Percentiles rank a stretch among this genome's conserved stretches.
These are phyloP conservation scores for Rhinella marina DNA, from an alignment of 2,797 vertebrate genomes.

Conservation along the genomic window DNA sequence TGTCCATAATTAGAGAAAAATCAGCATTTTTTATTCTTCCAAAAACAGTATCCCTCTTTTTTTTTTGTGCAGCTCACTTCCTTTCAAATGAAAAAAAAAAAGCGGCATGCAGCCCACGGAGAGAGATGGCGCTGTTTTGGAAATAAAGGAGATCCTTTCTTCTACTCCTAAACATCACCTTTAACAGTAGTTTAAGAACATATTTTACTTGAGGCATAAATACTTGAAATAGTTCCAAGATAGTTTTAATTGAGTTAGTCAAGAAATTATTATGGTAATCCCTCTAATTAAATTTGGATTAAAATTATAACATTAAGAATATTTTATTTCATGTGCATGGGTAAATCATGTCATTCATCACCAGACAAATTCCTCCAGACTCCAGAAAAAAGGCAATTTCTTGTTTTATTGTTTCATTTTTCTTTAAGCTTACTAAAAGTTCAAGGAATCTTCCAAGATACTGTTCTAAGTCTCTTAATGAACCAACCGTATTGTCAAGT, in stretches of 20 bases:
- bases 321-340: not conserved
- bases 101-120: too few relatives aligned
- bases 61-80: too few relatives aligned
- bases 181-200: not conserved
- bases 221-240: not conserved
- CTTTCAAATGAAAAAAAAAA: too few relatives aligned
- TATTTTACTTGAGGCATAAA: not conserved
- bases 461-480: not conserved
- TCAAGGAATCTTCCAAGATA: not conserved
- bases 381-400: not conserved
- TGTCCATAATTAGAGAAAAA: too few relatives aligned
- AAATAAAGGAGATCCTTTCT: not conserved
- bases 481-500: conserved; percentile 8
- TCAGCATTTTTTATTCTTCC: too few relatives aligned
- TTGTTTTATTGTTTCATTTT: not conserved
- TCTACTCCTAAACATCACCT: too few relatives aligned
- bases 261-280: not conserved
- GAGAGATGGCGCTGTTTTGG: too few relatives aligned
- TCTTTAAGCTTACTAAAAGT: not conserved
- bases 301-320: not conserved
- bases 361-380: not conserved
- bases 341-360: not conserved
- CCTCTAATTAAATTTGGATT: not conserved
- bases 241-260: not conserved
- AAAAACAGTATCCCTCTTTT: too few relatives aligned